These are phyloP conservation scores for Chaenocephalus aceratus DNA, from an alignment of 2,113 vertebrate genomes.

Conservation along the genomic window DNA sequence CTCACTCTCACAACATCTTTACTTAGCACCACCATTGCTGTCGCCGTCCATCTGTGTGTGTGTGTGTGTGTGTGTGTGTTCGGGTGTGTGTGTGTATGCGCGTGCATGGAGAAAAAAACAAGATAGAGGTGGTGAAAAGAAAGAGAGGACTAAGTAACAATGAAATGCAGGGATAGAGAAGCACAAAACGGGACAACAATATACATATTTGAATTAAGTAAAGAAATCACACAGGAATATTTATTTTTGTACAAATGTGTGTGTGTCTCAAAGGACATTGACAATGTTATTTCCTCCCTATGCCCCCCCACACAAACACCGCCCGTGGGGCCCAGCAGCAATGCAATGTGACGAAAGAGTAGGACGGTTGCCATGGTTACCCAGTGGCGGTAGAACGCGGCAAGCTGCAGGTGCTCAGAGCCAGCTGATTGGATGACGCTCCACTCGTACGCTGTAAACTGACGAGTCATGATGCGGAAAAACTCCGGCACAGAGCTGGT, in stretches of 20 bases:
- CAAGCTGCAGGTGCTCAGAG: slow-evolving; percentile 90
- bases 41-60: slow-evolving; percentile 65
- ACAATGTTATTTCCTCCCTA: slow-evolving; percentile 1
- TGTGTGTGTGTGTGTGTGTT: slow-evolving; percentile 24
- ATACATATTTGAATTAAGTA: background rate
- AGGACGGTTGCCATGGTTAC: slow-evolving; percentile 84
- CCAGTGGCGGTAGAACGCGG: slow-evolving; percentile 96
- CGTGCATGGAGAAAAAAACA: slow-evolving; percentile 1
- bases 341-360: slow-evolving; percentile 56
- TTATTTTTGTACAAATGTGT: slow-evolving; percentile 19
- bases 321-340: slow-evolving; percentile 4
- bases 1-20: slow-evolving; percentile 73
- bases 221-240: background rate
- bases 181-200: background rate
- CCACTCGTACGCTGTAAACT: slow-evolving; percentile 96
- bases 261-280: slow-evolving; percentile 9
- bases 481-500: slow-evolving; percentile 92
- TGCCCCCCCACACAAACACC: background rate
- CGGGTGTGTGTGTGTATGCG: background rate
- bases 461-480: slow-evolving; percentile 96
- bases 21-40: slow-evolving; percentile 58
- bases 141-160: background rate
- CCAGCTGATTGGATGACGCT: slow-evolving; percentile 86
- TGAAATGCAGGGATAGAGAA: background rate
- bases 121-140: background rate